phyloP scores from a whole-genome alignment of 2,888 invertebrate genomes.

The Polydrusus cervinus region DNA sequence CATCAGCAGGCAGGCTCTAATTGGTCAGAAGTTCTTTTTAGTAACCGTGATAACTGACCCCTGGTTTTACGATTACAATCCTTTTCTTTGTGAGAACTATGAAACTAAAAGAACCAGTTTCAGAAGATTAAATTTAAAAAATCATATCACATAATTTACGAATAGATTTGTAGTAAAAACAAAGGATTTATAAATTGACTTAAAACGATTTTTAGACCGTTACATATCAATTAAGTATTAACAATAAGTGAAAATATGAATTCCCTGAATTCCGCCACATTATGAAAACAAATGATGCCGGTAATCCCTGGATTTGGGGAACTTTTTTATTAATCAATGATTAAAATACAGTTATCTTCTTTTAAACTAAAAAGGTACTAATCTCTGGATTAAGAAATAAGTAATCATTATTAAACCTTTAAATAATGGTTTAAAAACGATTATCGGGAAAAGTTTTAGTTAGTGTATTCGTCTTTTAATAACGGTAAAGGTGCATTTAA shows the following conservation, averaged over 20 bases:
- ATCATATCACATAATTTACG: neutral
- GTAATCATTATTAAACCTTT: neutral
- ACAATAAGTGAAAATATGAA: neutral
- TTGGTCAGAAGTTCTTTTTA: too few relatives aligned
- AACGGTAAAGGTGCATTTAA: slow-evolving; percentile 12
- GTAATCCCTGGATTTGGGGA: slow-evolving; percentile 17
- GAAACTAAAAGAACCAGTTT: neutral
- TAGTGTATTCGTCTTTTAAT: neutral
- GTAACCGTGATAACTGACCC: too few relatives aligned
- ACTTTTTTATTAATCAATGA: neutral
- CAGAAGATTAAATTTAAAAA: neutral
- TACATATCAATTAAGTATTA: neutral
- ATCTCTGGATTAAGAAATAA: slow-evolving; percentile 6
- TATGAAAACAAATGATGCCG: neutral
- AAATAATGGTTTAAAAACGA: slow-evolving; percentile 7
- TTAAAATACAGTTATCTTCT: neutral
- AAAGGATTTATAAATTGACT: slow-evolving; percentile 1
- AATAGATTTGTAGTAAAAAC: neutral
- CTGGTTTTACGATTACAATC: too few relatives aligned
- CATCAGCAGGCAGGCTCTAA: too few relatives aligned
- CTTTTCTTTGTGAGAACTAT: too few relatives aligned
- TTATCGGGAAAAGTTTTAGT: neutral
- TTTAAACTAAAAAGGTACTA: neutral
- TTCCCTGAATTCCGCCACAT: neutral
- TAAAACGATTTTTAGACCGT: neutral